phyloP scores from a whole-genome alignment of 37 sponge, comb jelly and placozoan species.

The Diacarnus erythraeanus region DNA sequence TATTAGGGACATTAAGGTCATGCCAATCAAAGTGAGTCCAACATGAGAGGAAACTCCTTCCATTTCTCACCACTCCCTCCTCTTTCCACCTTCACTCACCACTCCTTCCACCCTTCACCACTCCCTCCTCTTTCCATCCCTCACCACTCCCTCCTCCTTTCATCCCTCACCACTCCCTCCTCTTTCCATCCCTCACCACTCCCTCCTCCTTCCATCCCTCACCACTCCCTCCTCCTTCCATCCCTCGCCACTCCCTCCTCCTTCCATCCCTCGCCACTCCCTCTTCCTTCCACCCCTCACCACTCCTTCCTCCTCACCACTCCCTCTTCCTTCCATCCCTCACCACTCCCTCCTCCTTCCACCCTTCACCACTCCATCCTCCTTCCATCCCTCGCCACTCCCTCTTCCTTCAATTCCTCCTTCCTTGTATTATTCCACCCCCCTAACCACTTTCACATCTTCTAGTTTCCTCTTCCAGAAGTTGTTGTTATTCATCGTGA shows the following conservation, averaged over 20 bases:
- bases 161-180: background rate
- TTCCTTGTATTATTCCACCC: background rate
- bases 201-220: background rate
- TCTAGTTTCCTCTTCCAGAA: slow-evolving; percentile 86
- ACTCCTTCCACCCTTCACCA: no score
- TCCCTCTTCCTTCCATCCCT: background rate
- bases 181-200: background rate
- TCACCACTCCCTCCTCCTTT: background rate
- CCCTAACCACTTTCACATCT: background rate
- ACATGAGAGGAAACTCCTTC: no score
- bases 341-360: background rate
- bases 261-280: background rate
- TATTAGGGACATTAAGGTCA: slow-evolving; percentile 84
- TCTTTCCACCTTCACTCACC: background rate
- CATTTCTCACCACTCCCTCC: background rate
- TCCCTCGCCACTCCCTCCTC: background rate
- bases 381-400: background rate
- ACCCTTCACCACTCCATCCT: background rate
- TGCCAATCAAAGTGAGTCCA: slow-evolving; percentile 86
- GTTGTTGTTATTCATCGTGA: slow-evolving; percentile 89
- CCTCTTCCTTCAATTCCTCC: background rate
- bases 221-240: background rate
- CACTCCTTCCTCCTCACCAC: background rate
- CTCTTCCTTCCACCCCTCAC: background rate
- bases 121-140: no score